A percentile compares a stretch with the other conserved stretches of the same genome.
Evolutionary conservation across 2,888 invertebrate species (phyloP).

Genomic region (Digitonthophagus gazella): DNA sequence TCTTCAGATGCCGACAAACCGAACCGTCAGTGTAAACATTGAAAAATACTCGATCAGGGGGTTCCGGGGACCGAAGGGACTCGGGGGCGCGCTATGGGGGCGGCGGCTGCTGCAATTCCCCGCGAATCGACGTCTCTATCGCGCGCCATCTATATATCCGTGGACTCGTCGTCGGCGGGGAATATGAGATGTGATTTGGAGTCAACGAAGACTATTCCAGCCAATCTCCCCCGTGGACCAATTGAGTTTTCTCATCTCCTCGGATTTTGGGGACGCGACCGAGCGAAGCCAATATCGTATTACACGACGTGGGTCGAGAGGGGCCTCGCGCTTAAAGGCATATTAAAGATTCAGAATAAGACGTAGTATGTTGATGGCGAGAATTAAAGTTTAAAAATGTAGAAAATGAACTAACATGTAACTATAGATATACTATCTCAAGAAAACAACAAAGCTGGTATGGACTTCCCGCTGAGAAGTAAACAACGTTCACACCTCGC

Average conservation of each 20-base stretch:
- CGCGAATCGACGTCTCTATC: conserved; percentile 4
- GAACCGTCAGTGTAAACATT: conserved; percentile 50
- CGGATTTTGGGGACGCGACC: conserved; percentile 39
- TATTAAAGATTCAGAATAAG: neutral
- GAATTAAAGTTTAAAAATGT: no score
- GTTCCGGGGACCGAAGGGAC: neutral
- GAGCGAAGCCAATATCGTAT: conserved; percentile 45
- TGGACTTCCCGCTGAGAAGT: conserved; percentile 37
- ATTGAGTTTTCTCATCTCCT: conserved; percentile 46
- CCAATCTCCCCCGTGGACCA: conserved; percentile 44
- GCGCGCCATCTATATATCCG: conserved; percentile 13
- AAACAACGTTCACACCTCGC: conserved; percentile 40
- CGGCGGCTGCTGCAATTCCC: neutral
- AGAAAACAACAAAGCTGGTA: conserved; percentile 28
- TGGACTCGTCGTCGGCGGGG: conserved; percentile 25
- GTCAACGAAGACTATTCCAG: conserved; percentile 35
- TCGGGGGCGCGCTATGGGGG: neutral
- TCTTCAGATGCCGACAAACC: conserved; percentile 48
- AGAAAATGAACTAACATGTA: no score
- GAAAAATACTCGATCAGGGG: conserved; percentile 45
- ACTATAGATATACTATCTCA: no score
- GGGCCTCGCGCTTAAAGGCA: conserved; percentile 1
- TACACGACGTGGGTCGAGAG: conserved; percentile 38
- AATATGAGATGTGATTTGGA: conserved; percentile 46
- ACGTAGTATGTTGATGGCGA: neutral